Base-by-base conservation (phyloP, 1,140 invertebrate genomes). In the Ceratitis capitata region DNA sequence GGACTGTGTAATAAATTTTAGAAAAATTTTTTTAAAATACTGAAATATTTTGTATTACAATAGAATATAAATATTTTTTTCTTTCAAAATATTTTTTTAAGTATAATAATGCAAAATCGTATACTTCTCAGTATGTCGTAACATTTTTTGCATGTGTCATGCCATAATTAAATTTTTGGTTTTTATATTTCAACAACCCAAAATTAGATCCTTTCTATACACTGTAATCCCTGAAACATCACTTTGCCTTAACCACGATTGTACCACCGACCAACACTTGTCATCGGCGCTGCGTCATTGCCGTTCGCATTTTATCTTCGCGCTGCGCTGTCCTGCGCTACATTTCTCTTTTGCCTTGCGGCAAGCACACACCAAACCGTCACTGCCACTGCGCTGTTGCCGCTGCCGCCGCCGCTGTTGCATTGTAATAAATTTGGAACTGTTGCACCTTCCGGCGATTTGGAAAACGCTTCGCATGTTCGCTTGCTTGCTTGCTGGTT, bases 391-490 rank as follows among this genome's bases (percentile, higher is more conserved):
- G n/a, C n/a, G n/a, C n/a, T n/a, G n/a, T n/a, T n/a, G n/a, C n/a
- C n/a, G n/a, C n/a, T n/a, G n/a, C n/a, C n/a, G n/a, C n/a, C n/a
- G 14, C 74, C 39, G 29, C 42, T 58, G 12, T 29, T 35, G 82
- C 47, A 58, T 58, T 83, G 78, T 32, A 83, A 83, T 51, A 83
- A 83, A 49, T 83, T 83, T 32, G 16, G 47, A 53, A 83, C 82
- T 83, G 19, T 83, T 83, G 45, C 82, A 83, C 82, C 82, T 83
- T 49, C 19, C 45, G 82, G 82, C 39, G 35, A 78, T 78, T 39
- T 39, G 35, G 39, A 42, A 45, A 78, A 78, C 39, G 69, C 39
- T 47, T 78, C 5, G 39, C n/a, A n/a, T n/a, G n/a, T n/a, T n/a
- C n/a, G n/a, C n/a, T n/a, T n/a, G n/a, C n/a, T n/a, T n/a, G n/a